Conservation (phyloP, 2,888 invertebrate genomes). For the Metellina segmentata region DNA sequence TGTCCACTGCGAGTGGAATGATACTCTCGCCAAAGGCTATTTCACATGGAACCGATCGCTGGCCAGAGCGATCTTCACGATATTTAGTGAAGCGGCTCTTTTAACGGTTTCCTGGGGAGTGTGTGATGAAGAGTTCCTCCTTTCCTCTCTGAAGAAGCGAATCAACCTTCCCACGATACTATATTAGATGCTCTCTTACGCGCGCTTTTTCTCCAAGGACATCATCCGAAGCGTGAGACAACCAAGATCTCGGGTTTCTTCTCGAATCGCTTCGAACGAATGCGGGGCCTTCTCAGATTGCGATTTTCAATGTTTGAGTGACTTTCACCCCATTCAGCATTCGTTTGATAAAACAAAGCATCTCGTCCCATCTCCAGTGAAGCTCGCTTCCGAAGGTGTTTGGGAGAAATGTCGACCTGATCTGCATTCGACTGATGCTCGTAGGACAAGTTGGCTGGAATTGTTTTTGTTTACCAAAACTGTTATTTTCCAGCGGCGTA, state of each 20-base stretch:
- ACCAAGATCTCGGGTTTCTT: background rate
- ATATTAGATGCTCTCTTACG: background rate
- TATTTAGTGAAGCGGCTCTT: background rate
- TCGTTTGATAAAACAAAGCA: background rate
- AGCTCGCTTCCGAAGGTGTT: background rate
- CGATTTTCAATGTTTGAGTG: background rate
- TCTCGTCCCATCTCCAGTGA: background rate
- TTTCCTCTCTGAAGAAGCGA: conserved; percentile 5
- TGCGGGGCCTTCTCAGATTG: background rate
- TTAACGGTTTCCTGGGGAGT: conserved; percentile 61
- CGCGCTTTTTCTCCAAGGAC: conserved; percentile 43
- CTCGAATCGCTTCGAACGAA: background rate
- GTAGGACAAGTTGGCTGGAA: background rate
- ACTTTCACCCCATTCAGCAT: background rate
- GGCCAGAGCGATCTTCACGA: conserved; percentile 15
- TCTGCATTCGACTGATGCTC: background rate
- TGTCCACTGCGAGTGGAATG: background rate
- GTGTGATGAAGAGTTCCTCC: conserved; percentile 19
- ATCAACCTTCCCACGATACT: conserved; percentile 42
- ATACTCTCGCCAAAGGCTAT: conserved; percentile 11
- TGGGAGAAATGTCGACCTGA: background rate
- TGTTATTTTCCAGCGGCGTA: too few relatives aligned
- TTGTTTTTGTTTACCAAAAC: too few relatives aligned
- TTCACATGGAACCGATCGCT: conserved; percentile 46
- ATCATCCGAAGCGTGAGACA: conserved; percentile 44